Percentiles rank a stretch among this genome's conserved stretches.
These are phyloP conservation scores for Homarus gammarus DNA, from an alignment of 2,888 invertebrate genomes.

Conservation along the genomic window DNA sequence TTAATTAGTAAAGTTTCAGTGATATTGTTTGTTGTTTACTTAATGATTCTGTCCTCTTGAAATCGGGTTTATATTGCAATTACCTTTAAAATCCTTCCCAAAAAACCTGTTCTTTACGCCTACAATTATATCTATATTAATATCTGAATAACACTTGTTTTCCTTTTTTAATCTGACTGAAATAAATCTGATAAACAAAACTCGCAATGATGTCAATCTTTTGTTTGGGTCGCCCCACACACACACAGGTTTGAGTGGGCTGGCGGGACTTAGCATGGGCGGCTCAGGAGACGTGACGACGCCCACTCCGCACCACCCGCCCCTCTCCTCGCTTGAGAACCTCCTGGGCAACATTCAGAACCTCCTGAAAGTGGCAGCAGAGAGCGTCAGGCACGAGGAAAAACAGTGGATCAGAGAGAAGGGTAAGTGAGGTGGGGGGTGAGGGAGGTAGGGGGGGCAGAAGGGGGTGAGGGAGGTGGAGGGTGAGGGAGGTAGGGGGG, in stretches of 20 bases:
- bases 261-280: slow-evolving; percentile 71
- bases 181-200: too few relatives aligned
- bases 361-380: slow-evolving; percentile 96
- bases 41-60: too few relatives aligned
- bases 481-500: neutral
- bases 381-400: slow-evolving; percentile 97
- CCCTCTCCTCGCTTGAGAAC: slow-evolving; percentile 92
- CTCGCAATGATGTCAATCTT: too few relatives aligned
- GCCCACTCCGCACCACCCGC: slow-evolving; percentile 60
- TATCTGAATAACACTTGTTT: too few relatives aligned
- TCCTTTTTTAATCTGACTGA: too few relatives aligned
- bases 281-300: slow-evolving; percentile 51
- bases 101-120: too few relatives aligned
- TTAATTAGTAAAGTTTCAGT: too few relatives aligned
- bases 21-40: too few relatives aligned
- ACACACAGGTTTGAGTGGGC: slow-evolving; percentile 68
- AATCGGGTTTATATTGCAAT: too few relatives aligned
- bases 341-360: slow-evolving; percentile 97
- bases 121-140: too few relatives aligned
- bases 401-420: slow-evolving; percentile 97
- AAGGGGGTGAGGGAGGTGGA: neutral
- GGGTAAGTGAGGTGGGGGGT: slow-evolving; percentile 83
- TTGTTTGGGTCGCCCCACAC: too few relatives aligned
- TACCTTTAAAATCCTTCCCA: too few relatives aligned
- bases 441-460: neutral